These are phyloP conservation scores for Bradypodion ventrale DNA, from an alignment of 2,797 vertebrate species.

Conservation along the genomic window DNA sequence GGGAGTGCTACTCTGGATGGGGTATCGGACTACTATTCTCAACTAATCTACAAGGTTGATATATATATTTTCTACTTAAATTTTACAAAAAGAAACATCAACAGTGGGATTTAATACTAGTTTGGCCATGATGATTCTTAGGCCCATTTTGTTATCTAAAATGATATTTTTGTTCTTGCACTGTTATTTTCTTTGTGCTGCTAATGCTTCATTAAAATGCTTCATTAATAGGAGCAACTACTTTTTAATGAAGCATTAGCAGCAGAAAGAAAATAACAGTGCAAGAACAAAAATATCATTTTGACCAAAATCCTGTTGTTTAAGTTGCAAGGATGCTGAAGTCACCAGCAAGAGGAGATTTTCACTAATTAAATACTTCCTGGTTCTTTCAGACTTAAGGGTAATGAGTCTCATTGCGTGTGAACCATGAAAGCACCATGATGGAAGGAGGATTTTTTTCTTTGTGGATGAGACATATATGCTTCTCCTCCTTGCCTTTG, in stretches of 20 bases:
- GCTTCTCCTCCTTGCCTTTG: neutral
- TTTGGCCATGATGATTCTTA: neutral
- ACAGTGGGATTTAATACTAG: neutral
- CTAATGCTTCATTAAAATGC: neutral
- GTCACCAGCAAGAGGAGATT: too few species aligned
- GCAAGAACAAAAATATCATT: neutral
- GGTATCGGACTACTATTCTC: slow-evolving; percentile 98
- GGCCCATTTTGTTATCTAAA: neutral
- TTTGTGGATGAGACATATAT: neutral
- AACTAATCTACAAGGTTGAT: slow-evolving; percentile 94
- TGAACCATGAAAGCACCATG: neutral
- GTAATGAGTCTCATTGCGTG: too few species aligned
- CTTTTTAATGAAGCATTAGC: neutral
- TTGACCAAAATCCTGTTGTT: neutral
- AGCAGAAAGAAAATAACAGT: neutral
- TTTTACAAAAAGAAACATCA: slow-evolving; percentile 24
- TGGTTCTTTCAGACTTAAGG: too few species aligned
- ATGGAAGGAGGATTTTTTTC: slow-evolving; percentile 1
- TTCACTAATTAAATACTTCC: too few species aligned
- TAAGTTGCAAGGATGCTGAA: too few species aligned
- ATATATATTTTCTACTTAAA: slow-evolving; percentile 39
- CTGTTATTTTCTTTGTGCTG: neutral
- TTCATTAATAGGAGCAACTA: slow-evolving; percentile 21
- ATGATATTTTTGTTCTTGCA: neutral
- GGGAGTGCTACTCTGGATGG: slow-evolving; percentile 95